Conservation (phyloP, 2,113 vertebrate species). For the Taurulus bubalis region DNA sequence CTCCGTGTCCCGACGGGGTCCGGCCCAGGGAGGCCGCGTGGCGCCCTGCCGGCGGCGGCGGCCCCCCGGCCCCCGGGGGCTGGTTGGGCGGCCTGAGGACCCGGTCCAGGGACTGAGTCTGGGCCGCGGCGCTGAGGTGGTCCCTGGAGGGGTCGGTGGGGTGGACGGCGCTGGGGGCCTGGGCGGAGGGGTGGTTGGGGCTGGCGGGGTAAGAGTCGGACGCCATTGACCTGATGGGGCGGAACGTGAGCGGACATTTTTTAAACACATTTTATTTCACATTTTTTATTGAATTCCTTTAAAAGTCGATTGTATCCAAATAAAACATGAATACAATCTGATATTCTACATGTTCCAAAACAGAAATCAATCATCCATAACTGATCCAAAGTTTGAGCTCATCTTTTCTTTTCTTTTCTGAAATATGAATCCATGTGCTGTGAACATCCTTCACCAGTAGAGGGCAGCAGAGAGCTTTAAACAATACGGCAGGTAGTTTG, state of each 20-base stretch:
- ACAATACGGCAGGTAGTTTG: not conserved
- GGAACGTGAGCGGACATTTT: not conserved
- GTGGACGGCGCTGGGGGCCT: slow-evolving; percentile 68
- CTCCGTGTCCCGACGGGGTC: slow-evolving; percentile 83
- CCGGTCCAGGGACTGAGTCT: slow-evolving; percentile 87
- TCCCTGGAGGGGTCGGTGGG: slow-evolving; percentile 69
- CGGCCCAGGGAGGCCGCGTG: slow-evolving; percentile 88
- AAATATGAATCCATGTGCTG: not conserved
- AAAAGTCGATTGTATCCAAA: no score
- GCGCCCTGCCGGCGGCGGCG: slow-evolving; percentile 70
- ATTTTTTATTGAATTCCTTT: not conserved
- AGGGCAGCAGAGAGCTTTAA: slow-evolving; percentile 64
- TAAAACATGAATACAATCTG: not conserved
- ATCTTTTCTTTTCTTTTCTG: not conserved
- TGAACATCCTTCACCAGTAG: slow-evolving; percentile 53
- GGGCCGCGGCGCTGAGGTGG: slow-evolving; percentile 77
- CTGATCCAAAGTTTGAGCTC: not conserved
- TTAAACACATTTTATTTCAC: not conserved
- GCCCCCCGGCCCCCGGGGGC: slow-evolving; percentile 68
- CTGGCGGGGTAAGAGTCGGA: slow-evolving; percentile 91
- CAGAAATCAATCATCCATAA: not conserved
- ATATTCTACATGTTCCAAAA: not conserved
- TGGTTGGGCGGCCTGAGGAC: slow-evolving; percentile 80
- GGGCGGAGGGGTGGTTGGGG: slow-evolving; percentile 88
- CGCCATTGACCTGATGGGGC: slow-evolving; percentile 83